phyloP scores from a whole-genome alignment of 2,888 invertebrate species.

The Unio delphinus region DNA sequence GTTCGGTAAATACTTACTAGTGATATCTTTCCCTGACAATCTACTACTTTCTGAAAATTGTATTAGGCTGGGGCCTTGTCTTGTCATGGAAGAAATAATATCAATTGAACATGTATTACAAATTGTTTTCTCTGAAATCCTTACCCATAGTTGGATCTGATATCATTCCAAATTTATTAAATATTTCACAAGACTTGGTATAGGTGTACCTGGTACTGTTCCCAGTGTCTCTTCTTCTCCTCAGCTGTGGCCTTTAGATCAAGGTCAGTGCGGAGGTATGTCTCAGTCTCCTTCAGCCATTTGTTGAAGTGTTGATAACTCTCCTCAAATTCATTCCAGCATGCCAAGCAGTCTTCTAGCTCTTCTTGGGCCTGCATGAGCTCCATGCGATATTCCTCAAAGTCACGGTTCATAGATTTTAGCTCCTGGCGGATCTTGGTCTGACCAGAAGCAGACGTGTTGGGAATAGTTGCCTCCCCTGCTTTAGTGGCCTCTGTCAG shows the following conservation, averaged over 20 bases:
- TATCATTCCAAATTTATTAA: not conserved
- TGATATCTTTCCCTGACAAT: not conserved
- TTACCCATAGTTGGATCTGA: too few relatives aligned
- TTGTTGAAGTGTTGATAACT: slow-evolving; percentile 85
- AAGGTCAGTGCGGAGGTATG: slow-evolving; percentile 84
- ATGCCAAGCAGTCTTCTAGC: slow-evolving; percentile 84
- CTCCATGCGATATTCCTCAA: slow-evolving; percentile 58
- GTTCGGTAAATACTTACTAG: not conserved
- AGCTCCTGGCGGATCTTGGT: slow-evolving; percentile 64
- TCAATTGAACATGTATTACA: not conserved
- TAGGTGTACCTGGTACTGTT: slow-evolving; percentile 86
- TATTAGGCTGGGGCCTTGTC: not conserved
- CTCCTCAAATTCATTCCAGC: slow-evolving; percentile 93
- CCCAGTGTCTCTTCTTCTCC: slow-evolving; percentile 91
- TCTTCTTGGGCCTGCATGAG: slow-evolving; percentile 61
- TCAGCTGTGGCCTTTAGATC: slow-evolving; percentile 86
- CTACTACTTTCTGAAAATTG: not conserved
- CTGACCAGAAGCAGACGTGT: slow-evolving; percentile 64
- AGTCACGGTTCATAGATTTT: slow-evolving; percentile 58
- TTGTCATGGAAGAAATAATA: not conserved
- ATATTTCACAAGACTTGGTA: too few relatives aligned
- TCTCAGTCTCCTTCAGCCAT: slow-evolving; percentile 90
- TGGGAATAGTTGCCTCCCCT: slow-evolving; percentile 59
- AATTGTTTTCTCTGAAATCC: not conserved
- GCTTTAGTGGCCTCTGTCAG: slow-evolving; percentile 56